Conservation (phyloP, 1,140 invertebrate species). For the Amphibalanus amphitrite region DNA sequence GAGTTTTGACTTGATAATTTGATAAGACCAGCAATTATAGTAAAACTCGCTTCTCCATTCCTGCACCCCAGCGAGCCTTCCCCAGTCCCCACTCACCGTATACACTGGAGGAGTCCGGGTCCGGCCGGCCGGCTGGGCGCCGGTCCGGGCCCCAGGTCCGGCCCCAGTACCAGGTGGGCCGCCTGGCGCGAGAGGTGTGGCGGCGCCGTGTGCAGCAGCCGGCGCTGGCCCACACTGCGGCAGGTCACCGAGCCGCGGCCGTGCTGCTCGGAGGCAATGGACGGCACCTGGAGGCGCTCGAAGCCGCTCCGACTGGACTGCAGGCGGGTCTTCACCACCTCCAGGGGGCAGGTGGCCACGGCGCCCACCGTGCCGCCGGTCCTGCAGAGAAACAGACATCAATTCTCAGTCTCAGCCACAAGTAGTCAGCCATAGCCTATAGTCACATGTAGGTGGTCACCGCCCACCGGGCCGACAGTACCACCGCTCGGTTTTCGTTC, state of each 20-base stretch:
- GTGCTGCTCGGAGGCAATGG: conserved; percentile 24
- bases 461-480: no score
- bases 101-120: conserved; percentile 17
- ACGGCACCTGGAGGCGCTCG: conserved; percentile 25
- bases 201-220: not conserved
- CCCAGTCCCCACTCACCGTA: conserved; percentile 15
- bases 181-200: conserved; percentile 2
- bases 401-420: no score
- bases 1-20: not conserved
- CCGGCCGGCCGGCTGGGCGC: not conserved
- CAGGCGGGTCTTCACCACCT: conserved; percentile 94
- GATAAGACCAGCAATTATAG: not conserved
- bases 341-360: conserved; percentile 90
- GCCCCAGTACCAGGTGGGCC: conserved; percentile 11
- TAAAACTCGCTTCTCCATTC: conserved; percentile 1
- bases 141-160: not conserved
- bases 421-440: no score
- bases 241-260: conserved; percentile 30
- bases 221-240: not conserved
- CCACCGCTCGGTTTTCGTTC: no score
- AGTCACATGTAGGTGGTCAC: no score
- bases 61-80: not conserved
- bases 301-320: conserved; percentile 69
- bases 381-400: conserved; percentile 33
- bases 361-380: conserved; percentile 89